A percentile compares a stretch with the other conserved stretches of the same genome.
Conservation (phyloP, 30 jellyfish, hydroid and myxozoan genomes). For the Aurelia aurita complex sp. Pacific region DNA sequence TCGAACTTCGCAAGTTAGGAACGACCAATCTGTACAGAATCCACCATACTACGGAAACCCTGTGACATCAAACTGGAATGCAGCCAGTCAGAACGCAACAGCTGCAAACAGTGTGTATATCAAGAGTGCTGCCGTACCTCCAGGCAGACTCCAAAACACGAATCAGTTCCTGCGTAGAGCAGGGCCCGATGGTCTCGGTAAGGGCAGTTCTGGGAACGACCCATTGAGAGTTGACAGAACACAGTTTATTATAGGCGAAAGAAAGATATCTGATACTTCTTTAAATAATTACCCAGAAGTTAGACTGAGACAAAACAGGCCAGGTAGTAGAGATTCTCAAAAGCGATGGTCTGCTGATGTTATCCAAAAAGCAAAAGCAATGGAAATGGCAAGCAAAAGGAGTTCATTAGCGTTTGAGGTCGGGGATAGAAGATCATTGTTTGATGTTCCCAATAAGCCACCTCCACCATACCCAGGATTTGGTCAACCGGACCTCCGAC, state of each 20-base stretch:
- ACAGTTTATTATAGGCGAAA: constrained; percentile 45
- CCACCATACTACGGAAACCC: constrained; percentile 31
- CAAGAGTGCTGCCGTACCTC: constrained; percentile 49
- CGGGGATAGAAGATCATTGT: constrained; percentile 42
- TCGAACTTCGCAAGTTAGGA: constrained; percentile 10
- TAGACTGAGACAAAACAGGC: constrained; percentile 74
- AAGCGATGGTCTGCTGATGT: constrained; percentile 99
- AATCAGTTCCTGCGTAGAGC: constrained; percentile 30
- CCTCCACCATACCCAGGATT: constrained; percentile 99
- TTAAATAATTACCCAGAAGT: constrained; percentile 67
- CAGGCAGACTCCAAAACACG: constrained; percentile 37
- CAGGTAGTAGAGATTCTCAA: constrained; percentile 60
- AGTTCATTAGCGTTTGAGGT: constrained; percentile 76
- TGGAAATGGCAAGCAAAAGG: constrained; percentile 67
- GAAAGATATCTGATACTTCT: constrained; percentile 40
- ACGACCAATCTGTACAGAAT: constrained; percentile 11
- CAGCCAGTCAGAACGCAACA: constrained; percentile 3
- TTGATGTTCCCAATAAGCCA: constrained; percentile 83
- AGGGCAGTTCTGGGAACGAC: constrained; percentile 22
- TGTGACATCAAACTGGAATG: constrained; percentile 13
- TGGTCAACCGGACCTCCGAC: constrained; percentile 21
- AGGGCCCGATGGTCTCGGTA: constrained; percentile 11
- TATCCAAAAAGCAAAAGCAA: constrained; percentile 54
- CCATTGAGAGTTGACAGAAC: constrained; percentile 56
- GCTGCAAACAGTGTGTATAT: constrained; percentile 47